A percentile compares a stretch with the other conserved stretches of the same genome.
Evolutionary conservation across 2,888 invertebrate genomes (phyloP).

Genomic region (Melanotus villosus): DNA sequence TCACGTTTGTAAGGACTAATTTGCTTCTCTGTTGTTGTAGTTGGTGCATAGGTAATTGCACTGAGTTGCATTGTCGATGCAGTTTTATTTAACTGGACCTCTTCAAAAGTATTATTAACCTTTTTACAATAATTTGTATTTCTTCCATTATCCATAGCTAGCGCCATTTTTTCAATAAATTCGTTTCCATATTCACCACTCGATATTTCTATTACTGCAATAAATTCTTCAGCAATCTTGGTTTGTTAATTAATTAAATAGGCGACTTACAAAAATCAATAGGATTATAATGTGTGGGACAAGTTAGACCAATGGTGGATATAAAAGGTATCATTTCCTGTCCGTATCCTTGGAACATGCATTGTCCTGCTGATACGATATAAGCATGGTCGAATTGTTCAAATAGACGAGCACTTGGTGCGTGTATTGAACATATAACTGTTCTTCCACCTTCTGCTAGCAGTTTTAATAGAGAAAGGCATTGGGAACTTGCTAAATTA

Average conservation of each 20-base stretch:
- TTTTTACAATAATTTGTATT: slow-evolving; percentile 34
- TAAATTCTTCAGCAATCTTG: slow-evolving; percentile 25
- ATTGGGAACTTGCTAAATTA: slow-evolving; percentile 91
- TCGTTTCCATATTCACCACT: slow-evolving; percentile 83
- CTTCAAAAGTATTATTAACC: slow-evolving; percentile 30
- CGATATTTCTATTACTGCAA: slow-evolving; percentile 81
- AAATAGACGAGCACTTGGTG: slow-evolving; percentile 95
- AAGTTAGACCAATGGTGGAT: slow-evolving; percentile 81
- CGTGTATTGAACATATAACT: slow-evolving; percentile 94
- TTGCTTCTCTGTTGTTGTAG: slow-evolving; percentile 21
- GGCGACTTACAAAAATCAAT: slow-evolving; percentile 87
- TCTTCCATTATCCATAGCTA: slow-evolving; percentile 73
- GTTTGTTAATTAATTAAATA: too few relatives aligned
- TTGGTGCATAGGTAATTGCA: slow-evolving; percentile 41
- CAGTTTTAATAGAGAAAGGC: slow-evolving; percentile 86
- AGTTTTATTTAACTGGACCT: background rate
- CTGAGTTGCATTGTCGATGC: slow-evolving; percentile 5
- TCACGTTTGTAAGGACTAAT: slow-evolving; percentile 68
- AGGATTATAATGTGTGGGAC: slow-evolving; percentile 95
- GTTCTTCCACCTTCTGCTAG: slow-evolving; percentile 91
- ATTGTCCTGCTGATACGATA: slow-evolving; percentile 89
- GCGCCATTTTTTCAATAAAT: slow-evolving; percentile 78
- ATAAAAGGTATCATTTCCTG: slow-evolving; percentile 87
- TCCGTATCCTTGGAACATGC: slow-evolving; percentile 89
- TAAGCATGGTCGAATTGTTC: slow-evolving; percentile 94